Evolutionary conservation across 2,113 vertebrate species (phyloP).

Genomic region (Stictonetta naevosa): DNA sequence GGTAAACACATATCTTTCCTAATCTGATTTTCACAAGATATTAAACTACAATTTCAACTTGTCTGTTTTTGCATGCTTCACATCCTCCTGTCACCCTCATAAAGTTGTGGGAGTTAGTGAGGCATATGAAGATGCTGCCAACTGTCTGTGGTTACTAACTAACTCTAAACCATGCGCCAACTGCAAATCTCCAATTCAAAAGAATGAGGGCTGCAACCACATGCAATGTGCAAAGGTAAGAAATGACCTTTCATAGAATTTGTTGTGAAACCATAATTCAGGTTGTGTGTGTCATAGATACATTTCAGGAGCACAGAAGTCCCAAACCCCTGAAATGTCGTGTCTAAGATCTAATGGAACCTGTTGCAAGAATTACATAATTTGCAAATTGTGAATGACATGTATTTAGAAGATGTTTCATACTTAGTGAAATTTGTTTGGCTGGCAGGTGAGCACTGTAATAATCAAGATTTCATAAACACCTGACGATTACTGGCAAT

Average conservation of each 20-base stretch:
- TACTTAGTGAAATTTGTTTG: neutral
- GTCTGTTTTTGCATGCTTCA: constrained; percentile 16
- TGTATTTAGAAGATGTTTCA: neutral
- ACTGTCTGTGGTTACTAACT: constrained; percentile 95
- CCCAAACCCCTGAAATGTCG: neutral
- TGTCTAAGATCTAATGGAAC: neutral
- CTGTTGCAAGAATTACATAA: neutral
- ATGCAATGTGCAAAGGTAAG: constrained; percentile 99
- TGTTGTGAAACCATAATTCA: neutral
- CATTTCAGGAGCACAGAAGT: neutral
- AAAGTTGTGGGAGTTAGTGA: constrained; percentile 96
- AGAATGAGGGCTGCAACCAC: constrained; percentile 99
- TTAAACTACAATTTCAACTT: neutral
- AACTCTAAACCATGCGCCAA: constrained; percentile 98
- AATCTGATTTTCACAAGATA: neutral
- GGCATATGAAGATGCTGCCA: constrained; percentile 97
- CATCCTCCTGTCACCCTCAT: constrained; percentile 20
- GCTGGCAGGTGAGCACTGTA: neutral
- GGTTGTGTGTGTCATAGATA: neutral
- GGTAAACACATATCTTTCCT: neutral
- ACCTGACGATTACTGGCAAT: neutral
- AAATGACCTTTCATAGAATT: neutral
- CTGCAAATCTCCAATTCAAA: constrained; percentile 99
- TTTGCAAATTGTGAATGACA: neutral
- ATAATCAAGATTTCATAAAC: neutral